Evolutionary conservation across 2,113 vertebrate species (phyloP).

Genomic region (Oreochromis niloticus): DNA sequence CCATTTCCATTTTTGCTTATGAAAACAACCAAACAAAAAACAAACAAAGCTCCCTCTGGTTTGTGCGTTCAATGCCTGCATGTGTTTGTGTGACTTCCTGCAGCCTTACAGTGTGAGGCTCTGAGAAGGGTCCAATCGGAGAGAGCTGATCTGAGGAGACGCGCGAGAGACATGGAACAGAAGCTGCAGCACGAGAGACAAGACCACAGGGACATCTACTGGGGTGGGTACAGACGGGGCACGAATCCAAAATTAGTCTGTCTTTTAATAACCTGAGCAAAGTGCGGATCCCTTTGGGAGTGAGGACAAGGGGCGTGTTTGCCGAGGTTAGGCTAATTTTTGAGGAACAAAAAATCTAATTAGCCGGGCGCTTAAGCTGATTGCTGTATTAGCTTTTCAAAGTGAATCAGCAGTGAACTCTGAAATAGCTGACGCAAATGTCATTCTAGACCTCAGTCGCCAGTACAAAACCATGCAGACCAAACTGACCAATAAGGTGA

Average conservation of each 20-base stretch:
- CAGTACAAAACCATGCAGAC: slow-evolving; percentile 62
- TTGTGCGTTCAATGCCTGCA: neutral
- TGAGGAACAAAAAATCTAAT: slow-evolving; percentile 36
- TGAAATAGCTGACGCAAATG: neutral
- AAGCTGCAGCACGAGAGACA: slow-evolving; percentile 52
- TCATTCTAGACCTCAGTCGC: slow-evolving; percentile 65
- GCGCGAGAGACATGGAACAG: slow-evolving; percentile 58
- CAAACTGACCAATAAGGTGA: slow-evolving; percentile 46
- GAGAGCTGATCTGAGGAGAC: slow-evolving; percentile 50
- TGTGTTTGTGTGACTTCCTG: neutral
- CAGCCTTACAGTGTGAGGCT: slow-evolving; percentile 61
- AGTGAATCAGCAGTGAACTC: neutral
- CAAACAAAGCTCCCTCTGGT: neutral
- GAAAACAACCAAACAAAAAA: neutral
- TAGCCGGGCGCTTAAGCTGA: slow-evolving; percentile 19
- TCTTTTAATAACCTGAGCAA: slow-evolving; percentile 33
- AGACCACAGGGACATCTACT: slow-evolving; percentile 66
- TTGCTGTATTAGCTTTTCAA: slow-evolving; percentile 7
- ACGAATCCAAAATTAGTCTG: slow-evolving; percentile 12
- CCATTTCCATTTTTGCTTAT: neutral
- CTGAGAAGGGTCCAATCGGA: slow-evolving; percentile 46
- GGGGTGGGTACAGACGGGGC: slow-evolving; percentile 49
- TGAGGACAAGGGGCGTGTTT: slow-evolving; percentile 7
- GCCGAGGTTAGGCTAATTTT: slow-evolving; percentile 25
- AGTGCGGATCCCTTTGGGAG: neutral